Conservation (phyloP, 2,113 vertebrate species). For the Ictalurus furcatus region DNA sequence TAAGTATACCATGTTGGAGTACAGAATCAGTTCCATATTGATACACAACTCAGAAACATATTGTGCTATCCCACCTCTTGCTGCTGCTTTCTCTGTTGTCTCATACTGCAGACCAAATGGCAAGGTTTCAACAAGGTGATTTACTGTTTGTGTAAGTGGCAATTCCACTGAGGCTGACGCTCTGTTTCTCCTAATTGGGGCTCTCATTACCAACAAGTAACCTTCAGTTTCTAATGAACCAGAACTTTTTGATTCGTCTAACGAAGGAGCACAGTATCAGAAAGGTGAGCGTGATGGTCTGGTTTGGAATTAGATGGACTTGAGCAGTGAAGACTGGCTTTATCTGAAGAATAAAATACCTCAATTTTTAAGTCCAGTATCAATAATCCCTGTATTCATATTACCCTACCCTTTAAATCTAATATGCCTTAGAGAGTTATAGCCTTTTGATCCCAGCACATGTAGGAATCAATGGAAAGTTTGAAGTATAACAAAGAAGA, state of each 20-base stretch:
- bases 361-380: neutral
- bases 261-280: constrained; percentile 45
- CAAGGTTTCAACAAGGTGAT: constrained; percentile 60
- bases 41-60: constrained; percentile 26
- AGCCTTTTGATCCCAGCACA: constrained; percentile 1
- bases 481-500: constrained; percentile 22
- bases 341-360: neutral
- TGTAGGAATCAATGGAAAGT: constrained; percentile 20
- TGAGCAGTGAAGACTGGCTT: neutral
- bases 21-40: constrained; percentile 23
- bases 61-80: constrained; percentile 31
- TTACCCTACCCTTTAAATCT: constrained; percentile 45
- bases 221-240: constrained; percentile 67
- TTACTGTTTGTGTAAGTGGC: constrained; percentile 51
- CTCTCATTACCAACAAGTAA: constrained; percentile 70
- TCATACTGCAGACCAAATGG: constrained; percentile 44
- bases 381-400: neutral
- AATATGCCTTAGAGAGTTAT: constrained; percentile 35
- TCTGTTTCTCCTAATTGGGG: constrained; percentile 66
- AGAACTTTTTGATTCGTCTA: constrained; percentile 72
- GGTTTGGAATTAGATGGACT: constrained; percentile 37
- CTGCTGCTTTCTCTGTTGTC: constrained; percentile 22
- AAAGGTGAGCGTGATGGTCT: constrained; percentile 50
- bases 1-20: constrained; percentile 3
- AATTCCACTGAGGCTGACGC: constrained; percentile 50